A percentile compares a stretch with the other conserved stretches of the same genome.
phyloP scores from a whole-genome alignment of 1,140 invertebrate species.

The Aphidius gifuensis region DNA sequence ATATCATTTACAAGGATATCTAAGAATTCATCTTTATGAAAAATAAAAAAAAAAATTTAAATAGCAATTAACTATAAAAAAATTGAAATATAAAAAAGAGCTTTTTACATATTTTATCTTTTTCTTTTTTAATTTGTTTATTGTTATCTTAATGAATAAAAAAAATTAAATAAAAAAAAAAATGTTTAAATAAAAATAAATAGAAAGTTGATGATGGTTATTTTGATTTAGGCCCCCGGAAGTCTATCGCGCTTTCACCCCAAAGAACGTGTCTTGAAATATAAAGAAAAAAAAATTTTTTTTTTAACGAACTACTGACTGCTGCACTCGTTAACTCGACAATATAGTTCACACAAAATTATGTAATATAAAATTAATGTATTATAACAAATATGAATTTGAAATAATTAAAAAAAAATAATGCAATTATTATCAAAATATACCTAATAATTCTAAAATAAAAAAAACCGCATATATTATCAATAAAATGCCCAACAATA shows the following conservation, averaged over 20 bases:
- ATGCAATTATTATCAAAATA: no score
- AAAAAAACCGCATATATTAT: no score
- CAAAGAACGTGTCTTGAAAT: slow-evolving; percentile 4
- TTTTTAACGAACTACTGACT: no score
- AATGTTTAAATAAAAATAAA: slow-evolving; percentile 15
- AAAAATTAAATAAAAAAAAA: background rate
- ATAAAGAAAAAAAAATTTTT: background rate
- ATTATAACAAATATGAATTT: no score
- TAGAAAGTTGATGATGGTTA: slow-evolving; percentile 14
- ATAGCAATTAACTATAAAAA: background rate
- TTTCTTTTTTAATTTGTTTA: background rate
- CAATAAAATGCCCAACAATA: no score
- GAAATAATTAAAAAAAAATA: no score
- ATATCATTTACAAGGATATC: background rate
- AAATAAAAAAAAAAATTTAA: background rate
- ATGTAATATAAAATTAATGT: no score
- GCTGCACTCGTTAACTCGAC: no score
- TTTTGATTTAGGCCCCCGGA: slow-evolving; percentile 23
- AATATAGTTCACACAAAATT: no score
- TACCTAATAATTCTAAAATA: no score
- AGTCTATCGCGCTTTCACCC: slow-evolving; percentile 18
- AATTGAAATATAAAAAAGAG: slow-evolving; percentile 8
- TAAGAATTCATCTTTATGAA: background rate
- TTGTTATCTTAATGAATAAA: background rate
- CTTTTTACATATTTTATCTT: background rate